phyloP scores from a whole-genome alignment of 2,888 invertebrate species.

The Trachelus troglodyta region DNA sequence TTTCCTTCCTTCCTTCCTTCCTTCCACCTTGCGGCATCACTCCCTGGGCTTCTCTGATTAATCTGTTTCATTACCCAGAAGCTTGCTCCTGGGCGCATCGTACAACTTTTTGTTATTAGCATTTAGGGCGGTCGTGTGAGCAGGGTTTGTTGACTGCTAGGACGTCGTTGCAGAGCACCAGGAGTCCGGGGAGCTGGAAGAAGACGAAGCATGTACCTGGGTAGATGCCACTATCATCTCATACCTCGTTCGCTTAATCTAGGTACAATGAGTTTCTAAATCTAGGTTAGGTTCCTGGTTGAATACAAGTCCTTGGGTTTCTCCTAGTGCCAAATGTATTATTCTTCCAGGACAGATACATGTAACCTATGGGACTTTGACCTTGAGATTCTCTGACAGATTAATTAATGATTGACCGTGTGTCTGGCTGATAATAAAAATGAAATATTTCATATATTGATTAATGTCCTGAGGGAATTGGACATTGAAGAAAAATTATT shows the following conservation, averaged over 20 bases:
- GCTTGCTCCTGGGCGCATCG: constrained; percentile 24
- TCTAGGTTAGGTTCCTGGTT: neutral
- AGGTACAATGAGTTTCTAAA: neutral
- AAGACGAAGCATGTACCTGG: neutral
- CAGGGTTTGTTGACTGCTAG: constrained; percentile 14
- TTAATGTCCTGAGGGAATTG: neutral
- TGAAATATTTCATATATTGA: neutral
- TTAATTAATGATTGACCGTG: neutral
- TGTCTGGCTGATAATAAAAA: neutral
- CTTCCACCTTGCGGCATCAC: constrained; percentile 3
- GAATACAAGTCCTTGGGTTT: neutral
- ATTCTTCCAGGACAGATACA: neutral
- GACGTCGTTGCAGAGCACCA: constrained; percentile 16
- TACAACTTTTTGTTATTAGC: constrained; percentile 48
- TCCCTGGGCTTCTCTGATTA: constrained; percentile 34
- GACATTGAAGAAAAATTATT: neutral
- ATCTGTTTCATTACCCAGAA: constrained; percentile 45
- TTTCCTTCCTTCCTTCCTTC: neutral
- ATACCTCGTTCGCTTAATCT: neutral
- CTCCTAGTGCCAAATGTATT: neutral
- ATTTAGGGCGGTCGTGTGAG: constrained; percentile 30
- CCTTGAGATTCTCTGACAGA: neutral
- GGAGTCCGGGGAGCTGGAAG: constrained; percentile 3
- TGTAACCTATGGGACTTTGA: neutral
- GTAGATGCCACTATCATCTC: neutral